Conservation (phyloP, 2,113 vertebrate species). For the Progne subis region DNA sequence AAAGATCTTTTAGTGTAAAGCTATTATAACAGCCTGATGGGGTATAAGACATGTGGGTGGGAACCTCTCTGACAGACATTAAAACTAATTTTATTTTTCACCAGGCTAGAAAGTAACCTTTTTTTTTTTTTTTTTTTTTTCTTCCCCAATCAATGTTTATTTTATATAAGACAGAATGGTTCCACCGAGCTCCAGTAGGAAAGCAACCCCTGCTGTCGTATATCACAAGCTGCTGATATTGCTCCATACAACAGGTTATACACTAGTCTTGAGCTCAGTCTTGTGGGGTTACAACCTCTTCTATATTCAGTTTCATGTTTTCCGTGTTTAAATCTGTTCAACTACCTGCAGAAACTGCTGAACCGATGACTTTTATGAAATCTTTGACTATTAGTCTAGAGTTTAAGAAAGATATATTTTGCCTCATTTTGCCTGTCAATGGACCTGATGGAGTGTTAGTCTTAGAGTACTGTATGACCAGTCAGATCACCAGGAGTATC, state of each 20-base stretch:
- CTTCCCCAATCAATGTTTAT: not conserved
- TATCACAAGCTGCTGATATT: not conserved
- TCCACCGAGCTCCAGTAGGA: not conserved
- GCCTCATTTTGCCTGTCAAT: not conserved
- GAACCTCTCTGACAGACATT: not conserved
- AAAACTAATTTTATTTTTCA: not conserved
- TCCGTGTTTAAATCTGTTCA: not conserved
- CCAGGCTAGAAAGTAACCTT: not conserved
- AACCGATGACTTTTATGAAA: not conserved
- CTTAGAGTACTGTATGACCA: not conserved
- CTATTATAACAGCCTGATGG: not conserved
- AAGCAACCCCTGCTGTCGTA: not conserved
- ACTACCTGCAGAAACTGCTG: not conserved
- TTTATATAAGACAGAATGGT: not conserved
- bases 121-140: too few species aligned
- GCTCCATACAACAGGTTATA: rapidly evolving
- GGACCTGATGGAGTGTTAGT: not conserved
- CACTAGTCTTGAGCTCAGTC: not conserved
- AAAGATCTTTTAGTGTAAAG: not conserved
- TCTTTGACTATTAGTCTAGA: not conserved
- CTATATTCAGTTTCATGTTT: not conserved
- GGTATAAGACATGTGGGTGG: not conserved
- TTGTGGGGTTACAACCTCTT: not conserved
- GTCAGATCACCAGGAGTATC: not conserved
- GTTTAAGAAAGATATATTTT: not conserved